Conservation (phyloP, 1,140 invertebrate species). For the Ridgeia piscesae region DNA sequence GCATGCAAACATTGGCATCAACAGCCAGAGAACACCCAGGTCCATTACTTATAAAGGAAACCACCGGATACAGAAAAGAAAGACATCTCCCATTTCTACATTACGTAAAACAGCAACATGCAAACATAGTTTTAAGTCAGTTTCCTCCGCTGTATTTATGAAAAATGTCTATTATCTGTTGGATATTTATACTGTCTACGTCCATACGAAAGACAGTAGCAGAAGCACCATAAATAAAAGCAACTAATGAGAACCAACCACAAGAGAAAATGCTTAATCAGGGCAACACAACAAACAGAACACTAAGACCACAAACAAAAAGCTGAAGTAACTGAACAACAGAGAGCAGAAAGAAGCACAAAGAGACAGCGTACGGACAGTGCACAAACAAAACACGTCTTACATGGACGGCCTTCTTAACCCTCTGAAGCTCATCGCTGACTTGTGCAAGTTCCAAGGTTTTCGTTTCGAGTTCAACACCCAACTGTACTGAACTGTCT, state of each 20-base stretch:
- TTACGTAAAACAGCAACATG: not conserved
- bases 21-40: too few species aligned
- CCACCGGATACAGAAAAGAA: too few species aligned
- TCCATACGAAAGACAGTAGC: not conserved
- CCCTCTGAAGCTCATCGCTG: slow-evolving; percentile 36
- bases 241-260: not conserved
- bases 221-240: not conserved
- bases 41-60: too few species aligned
- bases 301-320: not conserved
- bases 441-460: not conserved
- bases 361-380: not conserved
- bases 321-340: not conserved
- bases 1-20: not conserved
- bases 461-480: slow-evolving; percentile 11
- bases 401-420: slow-evolving; percentile 19
- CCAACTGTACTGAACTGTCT: not conserved
- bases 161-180: not conserved
- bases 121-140: not conserved
- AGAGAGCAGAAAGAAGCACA: not conserved
- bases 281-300: not conserved
- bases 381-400: not conserved
- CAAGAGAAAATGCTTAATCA: not conserved
- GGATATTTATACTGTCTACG: not conserved
- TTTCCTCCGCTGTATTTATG: not conserved
- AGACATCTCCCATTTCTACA: slow-evolving; percentile 15